These are phyloP conservation scores for Scomber japonicus DNA, from an alignment of 2,113 vertebrate genomes.

Conservation along the genomic window DNA sequence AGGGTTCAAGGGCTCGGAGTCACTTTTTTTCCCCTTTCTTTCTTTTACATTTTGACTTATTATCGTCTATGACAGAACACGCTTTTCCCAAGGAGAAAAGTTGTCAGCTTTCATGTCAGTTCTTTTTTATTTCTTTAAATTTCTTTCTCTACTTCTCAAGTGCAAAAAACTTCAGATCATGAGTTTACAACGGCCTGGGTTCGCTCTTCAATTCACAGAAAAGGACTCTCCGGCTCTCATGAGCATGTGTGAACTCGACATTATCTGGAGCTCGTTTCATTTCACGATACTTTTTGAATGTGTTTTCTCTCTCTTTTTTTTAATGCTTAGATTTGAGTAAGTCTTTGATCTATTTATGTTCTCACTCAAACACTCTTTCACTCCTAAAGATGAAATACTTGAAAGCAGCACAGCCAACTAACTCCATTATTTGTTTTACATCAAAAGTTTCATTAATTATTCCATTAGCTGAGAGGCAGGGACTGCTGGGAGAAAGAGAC, in stretches of 20 bases:
- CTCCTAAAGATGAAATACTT: conserved; percentile 69
- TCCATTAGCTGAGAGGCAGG: conserved; percentile 67
- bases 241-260: conserved; percentile 45
- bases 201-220: conserved; percentile 53
- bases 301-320: conserved; percentile 52
- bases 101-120: conserved; percentile 21
- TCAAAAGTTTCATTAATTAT: conserved; percentile 82
- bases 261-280: conserved; percentile 71
- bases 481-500: conserved; percentile 37
- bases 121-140: conserved; percentile 5
- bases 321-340: conserved; percentile 61
- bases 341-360: conserved; percentile 79
- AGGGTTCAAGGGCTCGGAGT: conserved; percentile 1
- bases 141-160: conserved; percentile 36
- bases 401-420: conserved; percentile 62
- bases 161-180: conserved; percentile 56
- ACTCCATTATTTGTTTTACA: conserved; percentile 81
- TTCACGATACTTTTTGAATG: conserved; percentile 64
- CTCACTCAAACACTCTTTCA: conserved; percentile 58
- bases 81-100: background rate
- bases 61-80: conserved; percentile 1
- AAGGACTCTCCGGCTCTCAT: conserved; percentile 20
- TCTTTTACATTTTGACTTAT: background rate
- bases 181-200: conserved; percentile 29
- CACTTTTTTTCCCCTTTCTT: background rate